Base-by-base conservation (phyloP, 92 coral and sea anemone genomes). In the Siderastrea radians region DNA sequence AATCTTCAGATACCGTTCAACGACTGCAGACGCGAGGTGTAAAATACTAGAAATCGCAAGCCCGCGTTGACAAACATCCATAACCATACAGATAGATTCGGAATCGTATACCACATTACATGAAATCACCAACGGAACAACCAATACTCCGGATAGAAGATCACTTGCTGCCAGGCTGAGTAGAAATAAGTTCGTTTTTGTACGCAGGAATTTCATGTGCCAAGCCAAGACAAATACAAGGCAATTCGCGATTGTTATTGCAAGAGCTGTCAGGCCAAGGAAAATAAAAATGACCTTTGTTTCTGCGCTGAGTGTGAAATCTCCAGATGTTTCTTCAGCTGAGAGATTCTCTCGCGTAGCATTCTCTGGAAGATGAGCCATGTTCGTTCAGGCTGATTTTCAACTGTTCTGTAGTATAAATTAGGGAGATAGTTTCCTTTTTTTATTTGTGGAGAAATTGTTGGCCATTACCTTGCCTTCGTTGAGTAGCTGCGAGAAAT, bases 1-100 rank as follows among this genome's bases (percentile, higher is more conserved):
- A 43, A 94, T 94, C 85, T 92, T 94, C 5, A 91, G 73, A 49
- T 91, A 94, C 8, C 96, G 84, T 75, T 94, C 92, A 65, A 81
- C 14, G 16, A 92, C 91, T 3, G 94, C 94, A 7, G 82, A 68
- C 3, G 82, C 64, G 16, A 94, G 94, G 54, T 94, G 96, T 2
- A 94, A 86, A 61, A 94, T 79, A 4, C 94, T 91, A 7, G 96
- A 94, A 14, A 94, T 90, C 48, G 94, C 94, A 2, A 94, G 90
- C 59, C 92, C 92, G 53, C 96, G 75, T 47, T 92, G 91, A 68
- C 92, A 90, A 44, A 92, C 83, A 79, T 93, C 96, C 96, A 94
- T 94, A 12, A 89, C 96, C 3, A 91, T 85, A 58, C 96, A 94
- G 19, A 88, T 9, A 1, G 59, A 17, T 53, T 82, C 45, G 14